Evolutionary conservation across 2,888 invertebrate species (phyloP).

Genomic region (Galerucella calmariensis): DNA sequence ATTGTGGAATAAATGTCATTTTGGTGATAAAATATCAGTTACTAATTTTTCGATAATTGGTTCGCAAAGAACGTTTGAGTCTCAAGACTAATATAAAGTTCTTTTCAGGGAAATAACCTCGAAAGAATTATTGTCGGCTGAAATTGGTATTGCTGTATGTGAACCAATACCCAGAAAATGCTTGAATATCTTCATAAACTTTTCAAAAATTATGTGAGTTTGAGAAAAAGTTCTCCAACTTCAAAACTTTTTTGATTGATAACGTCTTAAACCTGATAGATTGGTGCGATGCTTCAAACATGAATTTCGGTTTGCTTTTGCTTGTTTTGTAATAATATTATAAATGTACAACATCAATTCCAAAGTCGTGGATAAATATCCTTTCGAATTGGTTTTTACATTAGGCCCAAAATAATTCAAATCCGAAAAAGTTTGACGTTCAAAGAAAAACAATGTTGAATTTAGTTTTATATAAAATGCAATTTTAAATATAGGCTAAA

Average conservation of each 20-base stretch:
- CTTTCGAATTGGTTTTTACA: too few relatives aligned
- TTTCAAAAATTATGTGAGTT: conserved; percentile 53
- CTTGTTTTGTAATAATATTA: conserved; percentile 59
- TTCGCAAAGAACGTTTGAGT: too few relatives aligned
- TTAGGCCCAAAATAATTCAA: too few relatives aligned
- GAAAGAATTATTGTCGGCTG: background rate
- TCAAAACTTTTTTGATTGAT: conserved; percentile 55
- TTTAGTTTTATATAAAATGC: too few relatives aligned
- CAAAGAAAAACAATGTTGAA: too few relatives aligned
- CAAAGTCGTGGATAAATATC: conserved; percentile 20
- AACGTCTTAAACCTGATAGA: conserved; percentile 60
- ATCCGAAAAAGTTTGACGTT: too few relatives aligned
- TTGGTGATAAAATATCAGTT: too few relatives aligned
- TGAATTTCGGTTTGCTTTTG: conserved; percentile 59
- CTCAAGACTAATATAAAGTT: too few relatives aligned
- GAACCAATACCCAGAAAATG: conserved; percentile 7
- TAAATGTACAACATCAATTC: conserved; percentile 62
- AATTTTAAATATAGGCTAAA: too few relatives aligned
- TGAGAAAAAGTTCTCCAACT: conserved; percentile 49
- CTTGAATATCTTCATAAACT: conserved; percentile 45
- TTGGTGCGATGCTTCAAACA: conserved; percentile 56
- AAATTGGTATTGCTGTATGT: background rate
- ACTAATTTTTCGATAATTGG: too few relatives aligned
- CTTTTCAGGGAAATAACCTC: too few relatives aligned
- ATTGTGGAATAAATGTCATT: too few relatives aligned